Conservation (phyloP, 2,888 invertebrate genomes). For the Sycophila texana region DNA sequence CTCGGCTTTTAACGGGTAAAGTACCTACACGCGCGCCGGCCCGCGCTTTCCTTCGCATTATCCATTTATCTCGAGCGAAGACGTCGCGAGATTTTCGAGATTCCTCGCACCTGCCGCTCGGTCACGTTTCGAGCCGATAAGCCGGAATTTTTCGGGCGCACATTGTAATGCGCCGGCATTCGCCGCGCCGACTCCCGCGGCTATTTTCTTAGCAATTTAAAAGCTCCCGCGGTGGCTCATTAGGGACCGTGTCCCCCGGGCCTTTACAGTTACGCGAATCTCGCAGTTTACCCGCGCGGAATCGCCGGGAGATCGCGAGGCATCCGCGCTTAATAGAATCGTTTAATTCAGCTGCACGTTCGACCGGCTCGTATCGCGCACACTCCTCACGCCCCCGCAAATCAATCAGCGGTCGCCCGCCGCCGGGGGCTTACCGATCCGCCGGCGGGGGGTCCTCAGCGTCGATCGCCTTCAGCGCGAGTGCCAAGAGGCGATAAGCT, state of each 20-base stretch:
- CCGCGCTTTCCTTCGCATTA: conserved; percentile 1
- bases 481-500: too few species aligned
- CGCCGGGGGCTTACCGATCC: neutral
- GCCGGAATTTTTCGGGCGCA: too few species aligned
- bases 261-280: conserved; percentile 41
- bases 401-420: neutral
- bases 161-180: conserved; percentile 39
- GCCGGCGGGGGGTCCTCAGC: neutral
- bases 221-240: conserved; percentile 24
- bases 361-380: neutral
- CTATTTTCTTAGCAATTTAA: conserved; percentile 47
- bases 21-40: neutral
- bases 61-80: conserved; percentile 4
- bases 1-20: too few species aligned
- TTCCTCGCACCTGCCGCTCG: conserved; percentile 5
- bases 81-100: conserved; percentile 22
- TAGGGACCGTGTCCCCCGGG: conserved; percentile 10
- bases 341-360: neutral
- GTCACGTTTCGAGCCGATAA: conserved; percentile 26
- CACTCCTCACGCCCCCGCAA: conserved; percentile 8
- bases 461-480: too few species aligned
- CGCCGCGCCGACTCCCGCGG: neutral
- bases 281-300: neutral
- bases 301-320: neutral
- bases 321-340: neutral